Conservation (phyloP, 2,888 invertebrate species). For the Ecliptopera silaceata region DNA sequence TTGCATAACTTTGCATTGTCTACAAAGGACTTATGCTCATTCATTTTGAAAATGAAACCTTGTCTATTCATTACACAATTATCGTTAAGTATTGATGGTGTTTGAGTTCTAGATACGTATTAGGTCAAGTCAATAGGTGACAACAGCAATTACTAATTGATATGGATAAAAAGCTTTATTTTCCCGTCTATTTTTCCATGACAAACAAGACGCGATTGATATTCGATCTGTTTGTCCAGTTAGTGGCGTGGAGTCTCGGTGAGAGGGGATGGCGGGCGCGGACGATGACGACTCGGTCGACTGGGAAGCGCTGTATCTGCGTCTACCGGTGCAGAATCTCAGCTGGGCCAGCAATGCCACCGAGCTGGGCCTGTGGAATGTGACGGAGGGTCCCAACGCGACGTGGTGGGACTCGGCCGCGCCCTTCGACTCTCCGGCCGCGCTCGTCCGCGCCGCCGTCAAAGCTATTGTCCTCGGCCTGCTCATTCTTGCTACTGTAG, state of each 20-base stretch:
- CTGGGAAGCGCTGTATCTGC: slow-evolving; percentile 73
- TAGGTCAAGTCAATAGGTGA: not conserved
- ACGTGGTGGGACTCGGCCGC: slow-evolving; percentile 72
- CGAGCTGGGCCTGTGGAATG: slow-evolving; percentile 66
- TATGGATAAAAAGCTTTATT: not conserved
- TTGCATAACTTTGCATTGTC: slow-evolving; percentile 10
- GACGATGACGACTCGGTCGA: slow-evolving; percentile 70
- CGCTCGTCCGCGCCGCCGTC: slow-evolving; percentile 84
- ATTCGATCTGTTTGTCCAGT: slow-evolving; percentile 41
- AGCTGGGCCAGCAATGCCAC: slow-evolving; percentile 59
- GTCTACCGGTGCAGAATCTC: slow-evolving; percentile 61
- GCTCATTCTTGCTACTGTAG: slow-evolving; percentile 85
- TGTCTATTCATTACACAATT: not conserved
- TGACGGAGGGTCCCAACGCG: slow-evolving; percentile 60
- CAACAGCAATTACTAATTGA: not conserved
- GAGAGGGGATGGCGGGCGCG: slow-evolving; percentile 79
- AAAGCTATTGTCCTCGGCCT: slow-evolving; percentile 84
- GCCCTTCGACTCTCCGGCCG: slow-evolving; percentile 77
- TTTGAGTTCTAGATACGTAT: not conserved
- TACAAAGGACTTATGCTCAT: not conserved
- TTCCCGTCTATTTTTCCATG: not conserved
- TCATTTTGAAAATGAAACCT: not conserved
- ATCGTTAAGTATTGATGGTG: too few relatives aligned
- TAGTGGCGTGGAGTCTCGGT: slow-evolving; percentile 65
- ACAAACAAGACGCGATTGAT: slow-evolving; percentile 1